Percentiles rank a stretch among this genome's conserved stretches.
These are phyloP conservation scores for Plumapathes pennacea DNA, from an alignment of 92 coral and sea anemone genomes.

Conservation along the genomic window DNA sequence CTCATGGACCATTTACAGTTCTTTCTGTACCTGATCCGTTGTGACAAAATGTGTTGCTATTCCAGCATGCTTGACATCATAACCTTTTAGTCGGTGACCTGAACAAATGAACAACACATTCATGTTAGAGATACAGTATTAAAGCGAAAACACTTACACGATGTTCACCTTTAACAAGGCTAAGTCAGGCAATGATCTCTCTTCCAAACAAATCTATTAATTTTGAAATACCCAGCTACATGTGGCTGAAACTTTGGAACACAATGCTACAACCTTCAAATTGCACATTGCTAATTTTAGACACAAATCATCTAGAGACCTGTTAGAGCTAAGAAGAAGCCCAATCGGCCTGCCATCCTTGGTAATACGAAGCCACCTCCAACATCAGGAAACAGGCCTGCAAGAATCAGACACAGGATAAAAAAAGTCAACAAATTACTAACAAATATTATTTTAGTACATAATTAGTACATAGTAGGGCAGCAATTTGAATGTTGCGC, in stretches of 20 bases:
- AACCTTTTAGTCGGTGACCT: constrained; percentile 89
- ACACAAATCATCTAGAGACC: too few species aligned
- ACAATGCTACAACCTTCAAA: too few species aligned
- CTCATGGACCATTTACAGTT: too few species aligned
- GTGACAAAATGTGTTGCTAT: constrained; percentile 95
- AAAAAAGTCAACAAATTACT: not conserved
- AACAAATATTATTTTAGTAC: not conserved
- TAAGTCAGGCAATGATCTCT: not conserved
- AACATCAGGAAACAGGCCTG: constrained; percentile 97
- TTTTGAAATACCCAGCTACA: too few species aligned
- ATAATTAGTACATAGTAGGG: not conserved
- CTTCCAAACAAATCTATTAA: too few species aligned
- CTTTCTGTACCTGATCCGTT: constrained; percentile 66
- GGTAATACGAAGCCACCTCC: constrained; percentile 93
- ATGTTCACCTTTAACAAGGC: not conserved
- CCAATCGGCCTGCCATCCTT: constrained; percentile 71
- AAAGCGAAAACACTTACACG: not conserved
- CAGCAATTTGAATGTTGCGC: not conserved
- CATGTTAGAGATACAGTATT: too few species aligned
- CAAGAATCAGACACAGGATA: not conserved
- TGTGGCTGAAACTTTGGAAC: too few species aligned
- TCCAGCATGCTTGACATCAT: constrained; percentile 93
- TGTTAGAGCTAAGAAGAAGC: constrained; percentile 80
- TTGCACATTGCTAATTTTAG: too few species aligned
- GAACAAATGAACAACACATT: too few species aligned